These are phyloP conservation scores for Gryllus bimaculatus DNA, from an alignment of 1,140 invertebrate genomes.

Conservation along the genomic window DNA sequence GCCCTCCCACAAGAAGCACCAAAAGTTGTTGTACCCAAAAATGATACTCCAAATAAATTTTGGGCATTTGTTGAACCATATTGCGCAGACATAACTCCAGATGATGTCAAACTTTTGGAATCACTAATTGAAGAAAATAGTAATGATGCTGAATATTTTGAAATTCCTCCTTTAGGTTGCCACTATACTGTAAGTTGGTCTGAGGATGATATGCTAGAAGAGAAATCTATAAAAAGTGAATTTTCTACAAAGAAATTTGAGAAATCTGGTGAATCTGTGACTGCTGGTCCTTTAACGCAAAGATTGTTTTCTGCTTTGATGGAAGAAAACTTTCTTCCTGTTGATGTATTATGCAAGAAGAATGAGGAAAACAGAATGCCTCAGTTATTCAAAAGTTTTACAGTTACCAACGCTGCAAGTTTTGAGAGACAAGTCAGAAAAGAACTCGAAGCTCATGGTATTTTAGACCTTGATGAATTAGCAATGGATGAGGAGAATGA, in stretches of 20 bases:
- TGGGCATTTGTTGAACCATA: slow-evolving; percentile 92
- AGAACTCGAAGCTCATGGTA: slow-evolving; percentile 79
- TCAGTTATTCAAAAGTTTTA: not conserved
- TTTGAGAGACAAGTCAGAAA: slow-evolving; percentile 71
- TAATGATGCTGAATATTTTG: slow-evolving; percentile 52
- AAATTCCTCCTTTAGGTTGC: slow-evolving; percentile 74
- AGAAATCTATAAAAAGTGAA: slow-evolving; percentile 59
- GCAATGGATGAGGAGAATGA: slow-evolving; percentile 58
- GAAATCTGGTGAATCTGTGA: slow-evolving; percentile 21
- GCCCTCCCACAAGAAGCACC: slow-evolving; percentile 53
- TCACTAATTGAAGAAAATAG: slow-evolving; percentile 17
- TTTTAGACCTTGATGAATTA: slow-evolving; percentile 59
- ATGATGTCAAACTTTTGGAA: slow-evolving; percentile 62
- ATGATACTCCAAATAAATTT: slow-evolving; percentile 90
- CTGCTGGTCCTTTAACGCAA: slow-evolving; percentile 76
- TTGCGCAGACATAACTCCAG: slow-evolving; percentile 75
- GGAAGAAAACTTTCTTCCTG: slow-evolving; percentile 68
- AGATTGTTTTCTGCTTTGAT: slow-evolving; percentile 79
- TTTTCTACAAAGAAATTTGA: slow-evolving; percentile 13
- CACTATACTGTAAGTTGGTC: slow-evolving; percentile 86
- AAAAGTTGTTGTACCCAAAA: slow-evolving; percentile 63
- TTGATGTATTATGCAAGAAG: not conserved
- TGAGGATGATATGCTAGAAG: slow-evolving; percentile 67
- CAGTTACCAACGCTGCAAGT: not conserved
- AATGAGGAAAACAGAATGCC: not conserved